phyloP scores from a whole-genome alignment of 2,797 vertebrate genomes.

The Hozukius guyotensis region DNA sequence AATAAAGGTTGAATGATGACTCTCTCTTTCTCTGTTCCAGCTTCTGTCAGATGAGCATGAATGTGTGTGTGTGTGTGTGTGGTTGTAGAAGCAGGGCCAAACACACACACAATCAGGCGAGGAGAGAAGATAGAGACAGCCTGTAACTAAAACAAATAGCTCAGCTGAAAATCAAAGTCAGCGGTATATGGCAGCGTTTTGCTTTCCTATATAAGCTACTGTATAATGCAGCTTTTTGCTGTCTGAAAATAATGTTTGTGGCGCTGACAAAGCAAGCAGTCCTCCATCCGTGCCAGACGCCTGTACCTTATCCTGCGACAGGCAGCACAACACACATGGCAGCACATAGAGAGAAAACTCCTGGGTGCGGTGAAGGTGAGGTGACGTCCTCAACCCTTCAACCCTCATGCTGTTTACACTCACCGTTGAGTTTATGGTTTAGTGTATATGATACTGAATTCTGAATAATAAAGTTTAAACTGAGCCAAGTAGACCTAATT shows the following conservation, averaged over 20 bases:
- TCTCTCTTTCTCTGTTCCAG: not conserved
- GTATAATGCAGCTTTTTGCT: constrained; percentile 39
- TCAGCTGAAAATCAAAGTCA: constrained; percentile 46
- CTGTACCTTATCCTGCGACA: constrained; percentile 13
- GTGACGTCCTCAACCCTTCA: not conserved
- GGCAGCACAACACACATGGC: not conserved
- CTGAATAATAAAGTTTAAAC: not conserved
- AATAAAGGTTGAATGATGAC: not conserved
- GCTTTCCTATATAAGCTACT: constrained; percentile 15
- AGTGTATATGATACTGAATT: not conserved
- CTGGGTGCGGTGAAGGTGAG: not conserved
- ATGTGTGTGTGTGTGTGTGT: not conserved
- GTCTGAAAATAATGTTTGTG: constrained; percentile 32
- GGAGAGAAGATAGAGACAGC: not conserved
- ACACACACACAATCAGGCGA: not conserved
- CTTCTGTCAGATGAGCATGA: not conserved
- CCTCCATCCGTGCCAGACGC: constrained; percentile 12
- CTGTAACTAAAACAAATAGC: constrained; percentile 46
- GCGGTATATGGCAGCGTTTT: constrained; percentile 22
- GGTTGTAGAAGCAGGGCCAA: not conserved
- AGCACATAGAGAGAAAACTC: not conserved
- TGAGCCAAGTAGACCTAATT: not conserved
- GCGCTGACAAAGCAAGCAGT: constrained; percentile 45
- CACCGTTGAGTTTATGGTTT: not conserved
- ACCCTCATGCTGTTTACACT: not conserved